phyloP scores from a whole-genome alignment of 1,140 invertebrate species.

The Conus ventricosus region DNA sequence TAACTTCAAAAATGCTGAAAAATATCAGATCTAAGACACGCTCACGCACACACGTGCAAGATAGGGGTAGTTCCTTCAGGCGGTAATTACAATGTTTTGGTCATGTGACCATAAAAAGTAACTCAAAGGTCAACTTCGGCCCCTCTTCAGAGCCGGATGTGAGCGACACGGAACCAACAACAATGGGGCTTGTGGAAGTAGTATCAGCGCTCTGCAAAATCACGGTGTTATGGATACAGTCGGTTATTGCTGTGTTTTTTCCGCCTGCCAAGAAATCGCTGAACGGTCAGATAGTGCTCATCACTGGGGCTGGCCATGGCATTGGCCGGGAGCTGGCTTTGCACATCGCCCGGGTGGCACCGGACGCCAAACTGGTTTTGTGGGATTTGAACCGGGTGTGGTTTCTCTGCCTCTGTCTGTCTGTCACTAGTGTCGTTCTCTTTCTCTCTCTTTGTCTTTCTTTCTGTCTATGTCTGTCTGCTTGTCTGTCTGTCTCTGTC shows the following conservation, averaged over 20 bases:
- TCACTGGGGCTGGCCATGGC: slow-evolving; percentile 80
- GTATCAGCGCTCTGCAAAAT: background rate
- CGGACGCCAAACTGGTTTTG: slow-evolving; percentile 84
- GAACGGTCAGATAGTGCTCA: slow-evolving; percentile 56
- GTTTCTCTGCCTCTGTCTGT: background rate
- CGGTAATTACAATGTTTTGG: background rate
- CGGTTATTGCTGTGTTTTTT: slow-evolving; percentile 44
- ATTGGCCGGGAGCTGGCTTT: slow-evolving; percentile 90
- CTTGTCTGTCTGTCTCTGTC: too few relatives aligned
- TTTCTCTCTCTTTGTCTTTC: too few relatives aligned
- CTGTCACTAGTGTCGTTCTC: too few relatives aligned
- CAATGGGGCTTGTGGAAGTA: background rate
- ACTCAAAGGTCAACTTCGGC: slow-evolving; percentile 3
- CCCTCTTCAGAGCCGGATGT: too few relatives aligned
- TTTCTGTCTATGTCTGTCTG: too few relatives aligned
- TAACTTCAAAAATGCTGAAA: too few relatives aligned
- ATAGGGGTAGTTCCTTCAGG: background rate
- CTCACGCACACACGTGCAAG: too few relatives aligned
- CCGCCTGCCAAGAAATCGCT: slow-evolving; percentile 56
- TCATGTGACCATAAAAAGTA: background rate
- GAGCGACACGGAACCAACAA: background rate
- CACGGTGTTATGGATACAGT: background rate
- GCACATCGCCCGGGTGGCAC: slow-evolving; percentile 84
- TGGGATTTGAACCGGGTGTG: slow-evolving; percentile 92
- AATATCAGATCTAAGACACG: too few relatives aligned